These are phyloP conservation scores for Pocillopora meandrina DNA, from an alignment of 92 coral and sea anemone species.

Conservation along the genomic window DNA sequence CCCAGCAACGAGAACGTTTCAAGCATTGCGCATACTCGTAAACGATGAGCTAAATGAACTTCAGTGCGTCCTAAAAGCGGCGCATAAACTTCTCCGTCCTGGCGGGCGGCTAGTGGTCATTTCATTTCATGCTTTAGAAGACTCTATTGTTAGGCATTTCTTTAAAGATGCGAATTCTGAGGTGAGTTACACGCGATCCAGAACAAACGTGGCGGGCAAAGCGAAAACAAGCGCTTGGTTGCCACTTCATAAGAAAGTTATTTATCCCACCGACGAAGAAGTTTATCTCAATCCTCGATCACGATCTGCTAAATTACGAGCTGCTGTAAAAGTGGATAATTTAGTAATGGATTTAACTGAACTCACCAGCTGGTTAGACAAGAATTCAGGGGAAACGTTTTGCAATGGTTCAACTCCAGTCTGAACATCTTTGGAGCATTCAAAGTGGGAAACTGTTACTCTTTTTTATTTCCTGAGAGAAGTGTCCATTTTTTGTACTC, in stretches of 20 bases:
- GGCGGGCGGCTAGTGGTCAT: constrained; percentile 86
- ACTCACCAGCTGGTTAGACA: constrained; percentile 59
- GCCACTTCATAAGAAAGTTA: constrained; percentile 80
- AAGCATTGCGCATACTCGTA: constrained; percentile 84
- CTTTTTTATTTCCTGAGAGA: no score
- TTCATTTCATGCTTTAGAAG: constrained; percentile 81
- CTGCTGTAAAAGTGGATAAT: constrained; percentile 79
- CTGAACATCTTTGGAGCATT: not conserved
- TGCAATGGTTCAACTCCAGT: constrained; percentile 21
- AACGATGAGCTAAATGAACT: constrained; percentile 90
- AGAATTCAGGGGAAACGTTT: constrained; percentile 41
- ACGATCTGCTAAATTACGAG: constrained; percentile 82
- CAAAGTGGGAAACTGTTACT: not conserved
- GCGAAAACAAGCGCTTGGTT: constrained; percentile 67
- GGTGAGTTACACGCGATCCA: constrained; percentile 47
- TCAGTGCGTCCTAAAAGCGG: constrained; percentile 75
- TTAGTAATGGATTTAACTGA: constrained; percentile 67
- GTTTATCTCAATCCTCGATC: constrained; percentile 82
- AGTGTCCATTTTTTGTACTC: no score
- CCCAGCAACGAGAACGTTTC: constrained; percentile 90
- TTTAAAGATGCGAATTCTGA: constrained; percentile 63
- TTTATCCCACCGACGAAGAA: constrained; percentile 78
- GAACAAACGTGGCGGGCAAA: constrained; percentile 29
- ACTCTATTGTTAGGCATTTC: constrained; percentile 79
- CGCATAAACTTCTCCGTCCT: constrained; percentile 79